Evolutionary conservation across 1,140 invertebrate species (phyloP).

Genomic region (Idris sp.): DNA sequence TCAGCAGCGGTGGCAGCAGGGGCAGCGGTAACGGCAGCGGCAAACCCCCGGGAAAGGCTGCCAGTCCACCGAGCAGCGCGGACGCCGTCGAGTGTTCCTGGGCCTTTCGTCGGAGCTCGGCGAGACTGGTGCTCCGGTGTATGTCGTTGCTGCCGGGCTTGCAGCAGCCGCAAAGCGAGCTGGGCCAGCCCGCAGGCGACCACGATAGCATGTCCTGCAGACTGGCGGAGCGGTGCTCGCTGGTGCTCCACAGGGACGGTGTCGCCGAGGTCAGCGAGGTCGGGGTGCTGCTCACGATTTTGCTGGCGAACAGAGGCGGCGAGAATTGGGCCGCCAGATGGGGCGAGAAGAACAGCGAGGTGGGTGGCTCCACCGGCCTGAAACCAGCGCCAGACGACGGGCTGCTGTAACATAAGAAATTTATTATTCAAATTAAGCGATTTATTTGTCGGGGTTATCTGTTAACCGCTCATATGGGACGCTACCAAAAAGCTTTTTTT

Average conservation of each 20-base stretch:
- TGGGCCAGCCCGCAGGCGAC: constrained; percentile 73
- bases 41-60: constrained; percentile 77
- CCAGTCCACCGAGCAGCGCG: constrained; percentile 78
- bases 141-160: constrained; percentile 79
- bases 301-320: constrained; percentile 85
- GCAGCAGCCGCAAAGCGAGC: constrained; percentile 72
- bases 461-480: no score
- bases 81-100: constrained; percentile 93
- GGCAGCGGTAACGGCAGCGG: constrained; percentile 78
- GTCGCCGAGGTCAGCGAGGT: constrained; percentile 71
- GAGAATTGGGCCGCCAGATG: constrained; percentile 88
- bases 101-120: constrained; percentile 91
- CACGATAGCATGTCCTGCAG: constrained; percentile 75
- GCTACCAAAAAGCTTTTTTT: no score
- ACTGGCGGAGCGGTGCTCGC: constrained; percentile 69
- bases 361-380: constrained; percentile 79
- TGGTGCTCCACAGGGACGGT: constrained; percentile 71
- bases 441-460: no score
- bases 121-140: constrained; percentile 86
- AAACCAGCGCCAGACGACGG: constrained; percentile 82
- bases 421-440: no score
- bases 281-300: constrained; percentile 70
- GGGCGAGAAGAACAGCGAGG: constrained; percentile 87
- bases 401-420: constrained; percentile 74
- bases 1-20: constrained; percentile 77